Conservation (phyloP, 2,797 vertebrate genomes). For the Ptychadena robeensis region DNA sequence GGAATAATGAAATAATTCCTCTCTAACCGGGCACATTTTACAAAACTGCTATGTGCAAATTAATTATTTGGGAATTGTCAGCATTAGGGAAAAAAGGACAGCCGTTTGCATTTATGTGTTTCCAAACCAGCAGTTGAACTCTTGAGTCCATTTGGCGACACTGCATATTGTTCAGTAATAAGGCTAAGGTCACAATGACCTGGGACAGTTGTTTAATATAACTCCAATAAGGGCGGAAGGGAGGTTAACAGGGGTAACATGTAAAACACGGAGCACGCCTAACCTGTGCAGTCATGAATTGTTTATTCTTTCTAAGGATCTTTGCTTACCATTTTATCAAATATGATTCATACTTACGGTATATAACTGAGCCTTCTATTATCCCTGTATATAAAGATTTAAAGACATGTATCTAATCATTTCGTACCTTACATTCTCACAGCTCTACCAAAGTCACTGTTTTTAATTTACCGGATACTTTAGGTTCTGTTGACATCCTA, state of each 20-base stretch:
- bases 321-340: neutral
- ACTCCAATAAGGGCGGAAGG: constrained; percentile 28
- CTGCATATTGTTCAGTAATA: constrained; percentile 51
- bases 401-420: neutral
- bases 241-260: constrained; percentile 39
- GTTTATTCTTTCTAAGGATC: neutral
- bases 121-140: constrained; percentile 53
- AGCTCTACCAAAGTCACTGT: neutral
- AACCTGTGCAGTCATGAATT: constrained; percentile 7
- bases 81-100: constrained; percentile 25
- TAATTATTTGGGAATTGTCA: constrained; percentile 11
- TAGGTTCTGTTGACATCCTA: no score
- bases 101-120: constrained; percentile 47
- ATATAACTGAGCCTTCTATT: neutral
- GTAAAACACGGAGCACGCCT: constrained; percentile 19
- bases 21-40: neutral
- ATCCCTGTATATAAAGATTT: neutral
- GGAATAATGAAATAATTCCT: neutral
- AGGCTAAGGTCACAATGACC: constrained; percentile 58
- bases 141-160: constrained; percentile 56
- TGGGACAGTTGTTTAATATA: constrained; percentile 59
- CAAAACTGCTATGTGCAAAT: neutral
- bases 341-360: neutral
- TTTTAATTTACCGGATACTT: no score
- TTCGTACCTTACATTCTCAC: neutral